phyloP scores from a whole-genome alignment of 64 coral and sea anemone genomes.

The Hydrozoanthus tunicans region DNA sequence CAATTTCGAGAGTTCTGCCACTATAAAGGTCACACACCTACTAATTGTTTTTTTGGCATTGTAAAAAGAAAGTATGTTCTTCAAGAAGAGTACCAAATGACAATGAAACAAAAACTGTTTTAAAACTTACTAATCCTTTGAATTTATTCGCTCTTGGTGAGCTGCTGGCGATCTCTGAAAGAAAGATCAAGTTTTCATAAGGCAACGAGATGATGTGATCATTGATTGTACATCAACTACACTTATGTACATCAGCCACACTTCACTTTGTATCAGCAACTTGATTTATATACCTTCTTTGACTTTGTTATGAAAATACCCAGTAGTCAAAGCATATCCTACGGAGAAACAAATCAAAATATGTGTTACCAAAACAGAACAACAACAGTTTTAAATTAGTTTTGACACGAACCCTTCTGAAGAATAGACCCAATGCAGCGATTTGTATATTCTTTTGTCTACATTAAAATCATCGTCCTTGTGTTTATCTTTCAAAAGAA shows the following conservation, averaged over 20 bases:
- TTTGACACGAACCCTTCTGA: neutral
- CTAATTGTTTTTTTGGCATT: too few species aligned
- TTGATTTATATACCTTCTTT: neutral
- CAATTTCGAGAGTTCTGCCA: too few species aligned
- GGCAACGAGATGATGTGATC: too few species aligned
- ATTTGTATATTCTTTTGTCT: too few species aligned
- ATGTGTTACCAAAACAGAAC: neutral
- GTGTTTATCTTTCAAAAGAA: too few species aligned
- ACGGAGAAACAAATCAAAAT: neutral
- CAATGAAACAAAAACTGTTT: too few species aligned
- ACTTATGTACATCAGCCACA: neutral
- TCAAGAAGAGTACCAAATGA: too few species aligned
- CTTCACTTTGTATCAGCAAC: too few species aligned
- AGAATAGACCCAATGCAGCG: too few species aligned
- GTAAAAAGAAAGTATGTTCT: too few species aligned
- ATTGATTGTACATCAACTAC: neutral
- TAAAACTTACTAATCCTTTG: slow-evolving; percentile 40
- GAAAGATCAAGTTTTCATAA: neutral
- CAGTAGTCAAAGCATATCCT: slow-evolving; percentile 23
- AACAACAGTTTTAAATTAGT: neutral
- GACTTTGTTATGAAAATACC: neutral
- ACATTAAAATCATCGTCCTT: too few species aligned
- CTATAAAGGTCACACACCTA: too few species aligned
- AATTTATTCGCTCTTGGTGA: slow-evolving; percentile 49
- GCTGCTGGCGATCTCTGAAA: slow-evolving; percentile 37